Conservation (phyloP, 2,113 vertebrate genomes). For the Lycaon pictus region DNA sequence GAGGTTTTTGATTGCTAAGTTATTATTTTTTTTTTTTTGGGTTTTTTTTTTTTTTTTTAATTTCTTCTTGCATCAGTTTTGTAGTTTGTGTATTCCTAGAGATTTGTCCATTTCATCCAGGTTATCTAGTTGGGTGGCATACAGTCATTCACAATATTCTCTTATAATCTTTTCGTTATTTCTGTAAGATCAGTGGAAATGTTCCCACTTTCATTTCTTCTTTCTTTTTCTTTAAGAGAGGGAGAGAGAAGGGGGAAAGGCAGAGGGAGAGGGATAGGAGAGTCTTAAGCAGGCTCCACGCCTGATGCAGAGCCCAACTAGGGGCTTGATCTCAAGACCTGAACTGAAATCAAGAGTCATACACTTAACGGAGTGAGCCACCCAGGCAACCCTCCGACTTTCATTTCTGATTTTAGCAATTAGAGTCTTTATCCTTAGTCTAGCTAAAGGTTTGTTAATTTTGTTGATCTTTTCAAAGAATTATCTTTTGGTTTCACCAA, state of each 20-base stretch:
- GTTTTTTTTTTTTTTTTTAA: too few relatives aligned
- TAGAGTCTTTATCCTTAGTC: background rate
- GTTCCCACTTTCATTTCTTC: background rate
- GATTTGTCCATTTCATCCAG: background rate
- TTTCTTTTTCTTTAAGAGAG: background rate
- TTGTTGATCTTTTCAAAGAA: slow-evolving; percentile 40
- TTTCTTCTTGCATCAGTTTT: slow-evolving; percentile 35
- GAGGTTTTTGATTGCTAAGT: background rate
- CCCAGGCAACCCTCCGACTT: background rate
- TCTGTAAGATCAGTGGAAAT: background rate
- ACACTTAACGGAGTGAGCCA: background rate
- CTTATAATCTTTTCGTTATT: background rate
- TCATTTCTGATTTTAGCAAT: slow-evolving; percentile 30
- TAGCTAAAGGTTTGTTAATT: background rate
- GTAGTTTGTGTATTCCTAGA: background rate
- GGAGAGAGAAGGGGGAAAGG: background rate
- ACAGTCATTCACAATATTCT: background rate
- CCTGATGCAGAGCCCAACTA: background rate
- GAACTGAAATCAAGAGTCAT: background rate
- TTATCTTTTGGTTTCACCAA: background rate
- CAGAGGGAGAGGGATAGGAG: background rate
- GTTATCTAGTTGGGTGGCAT: background rate
- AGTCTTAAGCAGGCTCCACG: background rate
- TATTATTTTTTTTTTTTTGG: too few relatives aligned
- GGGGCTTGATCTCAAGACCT: background rate